These are phyloP conservation scores for Esperia sulphurella DNA, from an alignment of 2,888 invertebrate species.

Conservation along the genomic window DNA sequence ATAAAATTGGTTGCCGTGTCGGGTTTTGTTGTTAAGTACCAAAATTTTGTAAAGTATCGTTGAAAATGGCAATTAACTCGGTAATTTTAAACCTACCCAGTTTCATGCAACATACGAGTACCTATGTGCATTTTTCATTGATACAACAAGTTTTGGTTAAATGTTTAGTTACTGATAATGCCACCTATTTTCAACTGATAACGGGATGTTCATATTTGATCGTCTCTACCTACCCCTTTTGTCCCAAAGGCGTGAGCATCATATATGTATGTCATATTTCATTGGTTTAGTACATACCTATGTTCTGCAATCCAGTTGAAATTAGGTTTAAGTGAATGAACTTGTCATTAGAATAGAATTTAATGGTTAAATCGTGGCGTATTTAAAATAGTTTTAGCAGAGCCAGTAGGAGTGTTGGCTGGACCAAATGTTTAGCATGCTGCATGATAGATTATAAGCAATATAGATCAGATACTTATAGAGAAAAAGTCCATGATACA, in stretches of 20 bases:
- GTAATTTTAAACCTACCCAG: neutral
- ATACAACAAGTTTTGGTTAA: neutral
- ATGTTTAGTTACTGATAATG: neutral
- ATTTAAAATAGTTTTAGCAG: too few species aligned
- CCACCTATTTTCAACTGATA: neutral
- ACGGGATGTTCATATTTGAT: neutral
- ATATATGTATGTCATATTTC: too few species aligned
- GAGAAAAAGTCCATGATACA: too few species aligned
- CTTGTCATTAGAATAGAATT: too few species aligned
- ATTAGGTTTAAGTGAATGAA: too few species aligned
- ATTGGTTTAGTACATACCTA: too few species aligned
- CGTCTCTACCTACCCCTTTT: too few species aligned
- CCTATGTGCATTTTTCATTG: neutral
- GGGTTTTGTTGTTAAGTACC: neutral
- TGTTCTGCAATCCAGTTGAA: too few species aligned
- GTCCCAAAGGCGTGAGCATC: too few species aligned
- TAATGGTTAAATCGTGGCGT: too few species aligned
- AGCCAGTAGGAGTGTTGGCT: too few species aligned
- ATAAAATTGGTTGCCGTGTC: neutral
- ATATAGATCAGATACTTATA: neutral
- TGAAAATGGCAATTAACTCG: conserved; percentile 1
- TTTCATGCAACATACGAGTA: too few species aligned
- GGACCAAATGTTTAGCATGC: neutral
- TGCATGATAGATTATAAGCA: neutral
- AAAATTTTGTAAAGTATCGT: neutral